phyloP scores from a whole-genome alignment of 2,113 vertebrate species.

The Rhabdornis inornatus region DNA sequence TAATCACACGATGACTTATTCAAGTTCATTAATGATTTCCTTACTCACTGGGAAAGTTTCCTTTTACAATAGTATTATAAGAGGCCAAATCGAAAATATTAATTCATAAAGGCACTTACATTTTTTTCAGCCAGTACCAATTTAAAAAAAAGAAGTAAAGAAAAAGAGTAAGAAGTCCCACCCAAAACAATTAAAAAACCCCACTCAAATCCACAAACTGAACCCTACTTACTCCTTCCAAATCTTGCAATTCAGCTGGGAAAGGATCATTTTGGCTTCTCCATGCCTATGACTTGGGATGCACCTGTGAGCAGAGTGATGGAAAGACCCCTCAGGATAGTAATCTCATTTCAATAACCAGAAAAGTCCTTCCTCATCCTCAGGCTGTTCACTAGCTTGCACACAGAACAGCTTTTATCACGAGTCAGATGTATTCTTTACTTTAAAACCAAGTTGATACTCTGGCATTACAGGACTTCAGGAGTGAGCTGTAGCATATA shows the following conservation, averaged over 20 bases:
- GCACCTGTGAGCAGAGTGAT: not conserved
- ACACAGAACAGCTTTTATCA: not conserved
- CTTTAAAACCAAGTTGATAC: fast-evolving
- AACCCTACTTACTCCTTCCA: not conserved
- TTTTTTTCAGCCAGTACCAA: not conserved
- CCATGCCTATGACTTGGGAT: not conserved
- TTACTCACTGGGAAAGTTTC: not conserved
- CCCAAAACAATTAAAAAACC: fast-evolving
- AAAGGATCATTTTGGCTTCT: not conserved
- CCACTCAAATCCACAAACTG: not conserved
- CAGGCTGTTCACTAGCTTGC: not conserved
- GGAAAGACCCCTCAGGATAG: not conserved
- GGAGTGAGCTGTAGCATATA: not conserved
- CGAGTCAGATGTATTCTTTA: not conserved
- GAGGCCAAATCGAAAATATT: not conserved
- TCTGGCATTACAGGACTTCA: not conserved
- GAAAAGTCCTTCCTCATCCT: not conserved
- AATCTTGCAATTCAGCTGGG: not conserved
- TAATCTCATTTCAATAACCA: not conserved
- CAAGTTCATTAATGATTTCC: slow-evolving; percentile 1
- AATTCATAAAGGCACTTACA: not conserved
- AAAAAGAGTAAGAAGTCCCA: not conserved
- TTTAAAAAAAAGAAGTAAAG: not conserved
- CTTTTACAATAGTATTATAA: not conserved
- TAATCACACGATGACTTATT: not conserved